Evolutionary conservation across 2,113 vertebrate genomes (phyloP).

Genomic region (Cinclus mexicanus): DNA sequence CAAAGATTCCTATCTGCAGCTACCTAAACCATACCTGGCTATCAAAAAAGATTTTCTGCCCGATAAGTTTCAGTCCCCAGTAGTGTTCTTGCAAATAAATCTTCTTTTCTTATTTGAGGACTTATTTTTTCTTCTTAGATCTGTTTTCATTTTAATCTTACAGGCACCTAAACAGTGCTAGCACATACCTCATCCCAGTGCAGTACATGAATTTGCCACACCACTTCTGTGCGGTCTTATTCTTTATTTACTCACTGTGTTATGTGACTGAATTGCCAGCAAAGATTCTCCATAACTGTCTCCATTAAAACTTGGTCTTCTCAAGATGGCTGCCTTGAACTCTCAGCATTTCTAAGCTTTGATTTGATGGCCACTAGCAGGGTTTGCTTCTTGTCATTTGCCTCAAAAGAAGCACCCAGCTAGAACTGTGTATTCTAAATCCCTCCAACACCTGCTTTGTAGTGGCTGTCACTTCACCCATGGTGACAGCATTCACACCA

Average conservation of each 20-base stretch:
- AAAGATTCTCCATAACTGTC: not conserved
- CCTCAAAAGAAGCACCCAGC: not conserved
- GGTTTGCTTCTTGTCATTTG: not conserved
- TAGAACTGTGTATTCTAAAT: not conserved
- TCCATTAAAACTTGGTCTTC: not conserved
- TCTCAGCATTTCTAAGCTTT: not conserved
- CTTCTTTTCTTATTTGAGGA: not conserved
- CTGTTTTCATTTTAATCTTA: not conserved
- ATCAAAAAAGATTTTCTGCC: not conserved
- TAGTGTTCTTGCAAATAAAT: not conserved
- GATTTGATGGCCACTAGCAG: not conserved
- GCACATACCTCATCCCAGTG: not conserved
- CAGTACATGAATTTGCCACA: not conserved
- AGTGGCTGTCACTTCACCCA: not conserved
- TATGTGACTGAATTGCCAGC: not conserved
- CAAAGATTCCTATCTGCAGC: not conserved
- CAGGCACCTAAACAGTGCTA: not conserved
- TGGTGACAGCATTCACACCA: not conserved
- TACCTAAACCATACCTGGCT: not conserved
- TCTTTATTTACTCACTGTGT: not conserved
- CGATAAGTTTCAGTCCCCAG: not conserved
- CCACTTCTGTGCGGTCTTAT: not conserved
- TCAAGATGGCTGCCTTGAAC: not conserved
- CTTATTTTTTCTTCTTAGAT: not conserved
- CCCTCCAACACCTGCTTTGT: not conserved